Evolutionary conservation across 2,888 invertebrate species (phyloP).

Genomic region (Acronicta psi): DNA sequence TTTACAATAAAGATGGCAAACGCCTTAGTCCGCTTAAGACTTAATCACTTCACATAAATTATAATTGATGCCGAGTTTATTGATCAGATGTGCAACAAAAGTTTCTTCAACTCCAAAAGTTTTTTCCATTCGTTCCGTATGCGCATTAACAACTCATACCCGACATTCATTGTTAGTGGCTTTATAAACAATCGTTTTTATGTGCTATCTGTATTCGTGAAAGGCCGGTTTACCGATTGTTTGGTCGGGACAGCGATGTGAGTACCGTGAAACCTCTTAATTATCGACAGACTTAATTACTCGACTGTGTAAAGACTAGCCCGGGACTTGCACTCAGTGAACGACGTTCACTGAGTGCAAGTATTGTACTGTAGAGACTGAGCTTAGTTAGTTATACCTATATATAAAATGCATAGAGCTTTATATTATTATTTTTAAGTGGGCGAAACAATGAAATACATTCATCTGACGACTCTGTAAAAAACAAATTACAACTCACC

Average conservation of each 20-base stretch:
- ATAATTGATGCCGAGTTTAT: background rate
- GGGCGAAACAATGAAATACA: too few species aligned
- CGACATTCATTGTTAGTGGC: conserved; percentile 7
- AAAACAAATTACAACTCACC: too few species aligned
- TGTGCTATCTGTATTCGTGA: conserved; percentile 17
- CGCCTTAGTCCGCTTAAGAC: too few species aligned
- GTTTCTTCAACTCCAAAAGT: background rate
- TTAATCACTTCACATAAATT: background rate
- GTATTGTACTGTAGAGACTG: too few species aligned
- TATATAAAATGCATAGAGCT: too few species aligned
- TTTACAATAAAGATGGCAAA: too few species aligned
- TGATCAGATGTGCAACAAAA: background rate
- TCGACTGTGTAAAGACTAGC: conserved; percentile 35
- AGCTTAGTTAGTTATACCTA: too few species aligned
- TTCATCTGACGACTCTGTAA: too few species aligned
- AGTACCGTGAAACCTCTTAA: conserved; percentile 66
- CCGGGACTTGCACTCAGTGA: conserved; percentile 8
- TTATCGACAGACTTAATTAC: conserved; percentile 71
- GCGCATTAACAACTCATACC: conserved; percentile 7
- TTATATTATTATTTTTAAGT: too few species aligned
- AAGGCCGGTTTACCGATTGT: conserved; percentile 45
- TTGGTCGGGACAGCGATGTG: conserved; percentile 13
- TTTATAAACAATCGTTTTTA: conserved; percentile 45
- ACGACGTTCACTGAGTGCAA: too few species aligned
- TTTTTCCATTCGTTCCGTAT: conserved; percentile 5